A percentile compares a stretch with the other conserved stretches of the same genome.
phyloP scores from a whole-genome alignment of 1,140 invertebrate genomes.

The Globodera rostochiensis region DNA sequence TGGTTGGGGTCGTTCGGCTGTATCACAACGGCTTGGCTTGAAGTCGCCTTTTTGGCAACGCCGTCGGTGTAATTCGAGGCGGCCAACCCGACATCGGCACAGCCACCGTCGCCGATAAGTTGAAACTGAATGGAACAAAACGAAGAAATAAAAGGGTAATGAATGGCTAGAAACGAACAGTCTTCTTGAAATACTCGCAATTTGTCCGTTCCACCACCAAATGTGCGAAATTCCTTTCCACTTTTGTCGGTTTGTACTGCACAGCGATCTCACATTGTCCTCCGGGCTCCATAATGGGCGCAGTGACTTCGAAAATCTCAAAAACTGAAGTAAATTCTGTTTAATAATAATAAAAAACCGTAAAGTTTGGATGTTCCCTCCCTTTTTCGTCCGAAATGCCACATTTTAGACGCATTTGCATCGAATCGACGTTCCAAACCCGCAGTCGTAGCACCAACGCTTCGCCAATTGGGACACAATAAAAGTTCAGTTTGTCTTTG shows the following conservation, averaged over 20 bases:
- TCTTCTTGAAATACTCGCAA: slow-evolving; percentile 12
- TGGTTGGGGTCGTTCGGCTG: slow-evolving; percentile 10
- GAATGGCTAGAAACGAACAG: slow-evolving; percentile 3
- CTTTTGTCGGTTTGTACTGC: slow-evolving; percentile 29
- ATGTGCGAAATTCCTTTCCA: slow-evolving; percentile 19
- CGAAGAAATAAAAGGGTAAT: background rate
- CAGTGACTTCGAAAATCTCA: slow-evolving; percentile 20
- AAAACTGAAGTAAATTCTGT: background rate
- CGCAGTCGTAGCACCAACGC: slow-evolving; percentile 8
- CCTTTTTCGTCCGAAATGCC: background rate
- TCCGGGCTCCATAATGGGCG: slow-evolving; percentile 23
- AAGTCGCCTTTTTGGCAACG: slow-evolving; percentile 15
- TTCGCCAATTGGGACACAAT: slow-evolving; percentile 19
- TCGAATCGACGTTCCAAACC: slow-evolving; percentile 22
- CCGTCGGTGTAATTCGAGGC: slow-evolving; percentile 12
- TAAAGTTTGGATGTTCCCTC: slow-evolving; percentile 4
- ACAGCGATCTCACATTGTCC: slow-evolving; percentile 23
- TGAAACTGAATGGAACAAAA: background rate
- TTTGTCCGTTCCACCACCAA: slow-evolving; percentile 25
- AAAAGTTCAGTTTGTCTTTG: slow-evolving; percentile 20
- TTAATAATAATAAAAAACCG: background rate
- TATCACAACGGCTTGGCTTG: slow-evolving; percentile 13
- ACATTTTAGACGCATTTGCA: slow-evolving; percentile 25
- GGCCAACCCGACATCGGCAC: slow-evolving; percentile 3
- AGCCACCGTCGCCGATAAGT: slow-evolving; percentile 17